phyloP scores from a whole-genome alignment of 2,113 vertebrate species.

The Petroica traversi region DNA sequence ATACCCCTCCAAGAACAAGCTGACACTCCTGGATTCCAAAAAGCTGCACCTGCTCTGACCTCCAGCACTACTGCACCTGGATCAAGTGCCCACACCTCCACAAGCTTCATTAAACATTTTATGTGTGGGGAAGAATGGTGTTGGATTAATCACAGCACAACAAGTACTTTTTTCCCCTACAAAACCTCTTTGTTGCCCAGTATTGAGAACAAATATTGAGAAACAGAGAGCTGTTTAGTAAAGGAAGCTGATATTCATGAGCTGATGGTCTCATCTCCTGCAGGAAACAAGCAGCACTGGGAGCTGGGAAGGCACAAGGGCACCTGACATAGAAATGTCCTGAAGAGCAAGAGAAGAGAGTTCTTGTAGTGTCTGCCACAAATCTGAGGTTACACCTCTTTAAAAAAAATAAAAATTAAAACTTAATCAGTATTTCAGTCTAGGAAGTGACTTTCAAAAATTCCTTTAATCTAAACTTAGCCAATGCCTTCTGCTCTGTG shows the following conservation, averaged over 20 bases:
- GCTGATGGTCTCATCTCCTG: neutral
- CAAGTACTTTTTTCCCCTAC: neutral
- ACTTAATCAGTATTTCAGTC: neutral
- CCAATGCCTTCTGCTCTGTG: neutral
- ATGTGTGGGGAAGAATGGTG: neutral
- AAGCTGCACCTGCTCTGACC: neutral
- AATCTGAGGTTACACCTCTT: neutral
- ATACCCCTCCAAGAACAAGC: neutral
- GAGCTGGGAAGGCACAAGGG: neutral
- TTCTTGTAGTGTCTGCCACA: neutral
- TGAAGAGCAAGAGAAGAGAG: neutral
- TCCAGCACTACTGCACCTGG: neutral
- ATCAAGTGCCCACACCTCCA: neutral
- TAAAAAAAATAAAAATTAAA: neutral
- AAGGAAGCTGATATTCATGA: neutral
- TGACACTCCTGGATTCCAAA: neutral
- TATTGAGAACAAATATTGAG: neutral
- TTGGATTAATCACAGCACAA: neutral
- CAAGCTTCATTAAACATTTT: neutral
- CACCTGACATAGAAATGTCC: rapidly evolving
- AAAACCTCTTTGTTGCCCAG: neutral
- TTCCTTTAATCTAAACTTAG: neutral
- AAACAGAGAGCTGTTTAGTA: neutral
- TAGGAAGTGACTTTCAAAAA: neutral
- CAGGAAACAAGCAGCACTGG: neutral